Base-by-base conservation (phyloP, 2,797 vertebrate species). In the Acomys russatus region DNA sequence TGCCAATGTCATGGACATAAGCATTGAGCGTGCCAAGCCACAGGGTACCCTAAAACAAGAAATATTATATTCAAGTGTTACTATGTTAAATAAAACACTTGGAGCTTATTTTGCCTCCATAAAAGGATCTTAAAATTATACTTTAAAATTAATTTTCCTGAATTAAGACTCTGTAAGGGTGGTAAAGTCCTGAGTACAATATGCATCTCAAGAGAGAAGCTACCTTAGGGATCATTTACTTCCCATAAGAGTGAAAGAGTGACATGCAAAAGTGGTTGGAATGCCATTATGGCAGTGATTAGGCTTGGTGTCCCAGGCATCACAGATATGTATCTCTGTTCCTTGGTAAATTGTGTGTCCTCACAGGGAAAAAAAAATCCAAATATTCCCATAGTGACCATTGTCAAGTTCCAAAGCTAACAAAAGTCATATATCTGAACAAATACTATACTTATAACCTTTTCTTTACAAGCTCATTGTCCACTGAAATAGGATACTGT, bases 41-140 rank as follows among this genome's bases (percentile, higher is more conserved):
- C 6, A 9, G 1, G 7, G 23, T 1, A 22, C 1, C 4, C 22
- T 23, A 76, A 1, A 54, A 59, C 20, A 17, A 38, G 33, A 7
- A 44, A 28, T 25, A 1, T 9, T 23, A 1, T 35, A 30, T 2
- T 20, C 18, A 38, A 3, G 23, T 76, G 2, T 2, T 25, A 15
- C 30, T 22, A 6, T 49, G 2, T 22, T 80, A 51, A 66, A 28
- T 87, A 22, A 86, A 84, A 76, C 1, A 44, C 28, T 59, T 59
- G 30, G 51, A 74, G 91, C 85, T 6, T 18, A 44, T 70, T 84
- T 78, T 4, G 54, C 1, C 33, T 88, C 25, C 30, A 0, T 66
- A 49, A 20, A 95, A 7, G 11, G 18, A 7, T 63, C 9, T 38
- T 71, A 88, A 92, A 87, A 82, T 88, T 2, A 59, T 44, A 44